Evolutionary conservation across 2,888 invertebrate genomes (phyloP), one percentile per base, ranked within the genome.

Genomic region (Diarsia brunnea): DNA sequence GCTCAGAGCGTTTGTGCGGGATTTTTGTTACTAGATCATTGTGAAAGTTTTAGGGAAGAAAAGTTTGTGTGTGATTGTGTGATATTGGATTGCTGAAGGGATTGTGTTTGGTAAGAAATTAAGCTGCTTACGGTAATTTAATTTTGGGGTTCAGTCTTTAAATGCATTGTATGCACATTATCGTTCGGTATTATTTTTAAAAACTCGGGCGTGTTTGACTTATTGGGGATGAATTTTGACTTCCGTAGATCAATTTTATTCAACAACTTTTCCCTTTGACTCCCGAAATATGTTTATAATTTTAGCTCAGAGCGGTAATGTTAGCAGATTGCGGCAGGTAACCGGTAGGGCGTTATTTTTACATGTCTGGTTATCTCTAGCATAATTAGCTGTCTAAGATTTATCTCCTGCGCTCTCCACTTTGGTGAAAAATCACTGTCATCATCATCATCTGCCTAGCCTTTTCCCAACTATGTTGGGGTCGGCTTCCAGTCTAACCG

Each of bases 1-100:
- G 67, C 69, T 82, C 60, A 31, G 64, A 61, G 55, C n/a, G n/a
- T n/a, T n/a, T n/a, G n/a, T n/a, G n/a, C 76, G 61, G 53, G 75
- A 73, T 85, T 77, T 63, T n/a, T n/a, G n/a, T n/a, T n/a, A n/a
- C 24, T 71, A 66, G 24, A 47, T 47, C n/a, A 60, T 60, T 61
- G 69, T 69, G 27, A 45, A 55, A 66, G 51, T 68, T 76, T 45
- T 60, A 19, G 47, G 51, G 11, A 38, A 64, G 14, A 47, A 69
- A 73, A 55, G 47, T 70, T 81, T 63, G 65, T 69, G 75, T 49
- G 43, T 21, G 55, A 63, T 65, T 60, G 73, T 67, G 21, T 10
- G 49, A 38, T 24, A 31, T 16, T 12, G 38, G 53, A 63, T 75
- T 49, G 8, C 38, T 64, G 49, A 55, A 43, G 16, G 43, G 11